Base-by-base conservation (phyloP, 2,888 invertebrate species). In the Tetrapedia diversipes region DNA sequence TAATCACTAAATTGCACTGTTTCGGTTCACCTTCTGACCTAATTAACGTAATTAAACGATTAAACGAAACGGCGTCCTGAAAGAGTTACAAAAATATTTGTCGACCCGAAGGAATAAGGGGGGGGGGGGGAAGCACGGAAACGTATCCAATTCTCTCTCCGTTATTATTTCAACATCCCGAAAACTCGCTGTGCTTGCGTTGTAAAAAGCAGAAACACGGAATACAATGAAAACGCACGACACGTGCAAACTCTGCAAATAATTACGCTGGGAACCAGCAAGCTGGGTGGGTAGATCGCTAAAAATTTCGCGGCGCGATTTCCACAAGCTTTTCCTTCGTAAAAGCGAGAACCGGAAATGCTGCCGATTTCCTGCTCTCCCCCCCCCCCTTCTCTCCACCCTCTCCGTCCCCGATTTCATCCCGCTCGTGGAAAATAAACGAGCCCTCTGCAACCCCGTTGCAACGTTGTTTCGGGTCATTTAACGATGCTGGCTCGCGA, bases 381-480 rank as follows among this genome's bases (percentile, higher is more conserved):
- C 34, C 53, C 14, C n/a, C 27, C 24, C 16, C 16, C 8, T 27
- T n/a, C 43, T 45, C 45, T 43, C 37, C 32, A n/a, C n/a, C n/a
- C n/a, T n/a, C n/a, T n/a, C n/a, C n/a, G n/a, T n/a, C n/a, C n/a
- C n/a, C n/a, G n/a, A n/a, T n/a, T n/a, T n/a, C n/a, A n/a, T n/a
- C 37, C 22, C 34, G 67, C 59, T 47, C 60, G 81, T 27, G 82
- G 69, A 68, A 82, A 82, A 81, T 81, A 82, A 81, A 82, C 82
- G 71, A 72, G 63, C 37, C 70, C 57, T 37, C 63, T 49, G 79
- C 67, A 66, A 79, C 72, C 60, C 65, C 72, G 72, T n/a, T 73
- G 70, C 83, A 81, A 73, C 81, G 76, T 77, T 80, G 83, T 83
- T 85, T 73, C 84, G 68, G 63, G 61, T 79, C 85, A 85, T 85